These are phyloP conservation scores for Arbacia lixula DNA, from an alignment of 53 echinoderm and acorn worm genomes.

Conservation along the genomic window DNA sequence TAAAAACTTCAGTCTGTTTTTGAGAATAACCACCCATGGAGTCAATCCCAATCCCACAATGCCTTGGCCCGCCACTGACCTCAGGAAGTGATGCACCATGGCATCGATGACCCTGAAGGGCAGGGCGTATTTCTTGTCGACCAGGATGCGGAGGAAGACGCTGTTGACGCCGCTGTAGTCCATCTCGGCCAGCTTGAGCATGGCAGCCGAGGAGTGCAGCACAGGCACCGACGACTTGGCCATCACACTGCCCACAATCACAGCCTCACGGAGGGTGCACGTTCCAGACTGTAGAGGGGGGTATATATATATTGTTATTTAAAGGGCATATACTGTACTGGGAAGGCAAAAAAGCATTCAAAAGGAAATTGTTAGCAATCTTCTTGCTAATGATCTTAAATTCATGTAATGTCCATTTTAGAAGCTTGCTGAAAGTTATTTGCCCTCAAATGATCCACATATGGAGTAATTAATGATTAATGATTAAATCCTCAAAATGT, in stretches of 20 bases:
- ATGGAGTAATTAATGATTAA: too few relatives aligned
- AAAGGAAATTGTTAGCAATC: too few relatives aligned
- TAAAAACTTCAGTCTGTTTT: too few relatives aligned
- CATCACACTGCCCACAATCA: slow-evolving; percentile 88
- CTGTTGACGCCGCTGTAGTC: slow-evolving; percentile 99
- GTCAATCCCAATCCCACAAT: too few relatives aligned
- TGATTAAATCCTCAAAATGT: too few relatives aligned
- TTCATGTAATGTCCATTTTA: too few relatives aligned
- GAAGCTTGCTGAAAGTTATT: too few relatives aligned
- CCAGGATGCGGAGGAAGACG: slow-evolving; percentile 87
- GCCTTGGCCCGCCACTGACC: slow-evolving; percentile 73
- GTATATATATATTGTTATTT: background rate
- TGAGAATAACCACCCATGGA: too few relatives aligned
- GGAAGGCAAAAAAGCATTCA: too few relatives aligned
- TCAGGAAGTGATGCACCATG: slow-evolving; percentile 91
- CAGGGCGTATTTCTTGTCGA: slow-evolving; percentile 98
- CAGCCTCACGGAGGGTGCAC: slow-evolving; percentile 89
- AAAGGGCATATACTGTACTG: too few relatives aligned
- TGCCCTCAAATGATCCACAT: too few relatives aligned
- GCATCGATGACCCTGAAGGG: slow-evolving; percentile 98
- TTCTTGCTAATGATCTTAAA: too few relatives aligned
- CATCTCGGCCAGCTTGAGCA: slow-evolving; percentile 97
- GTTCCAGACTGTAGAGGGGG: slow-evolving; percentile 80
- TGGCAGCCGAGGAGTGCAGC: slow-evolving; percentile 91
- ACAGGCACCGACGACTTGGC: slow-evolving; percentile 92